Evolutionary conservation across 2,797 vertebrate genomes (phyloP).

Genomic region (Mastacembelus armatus): DNA sequence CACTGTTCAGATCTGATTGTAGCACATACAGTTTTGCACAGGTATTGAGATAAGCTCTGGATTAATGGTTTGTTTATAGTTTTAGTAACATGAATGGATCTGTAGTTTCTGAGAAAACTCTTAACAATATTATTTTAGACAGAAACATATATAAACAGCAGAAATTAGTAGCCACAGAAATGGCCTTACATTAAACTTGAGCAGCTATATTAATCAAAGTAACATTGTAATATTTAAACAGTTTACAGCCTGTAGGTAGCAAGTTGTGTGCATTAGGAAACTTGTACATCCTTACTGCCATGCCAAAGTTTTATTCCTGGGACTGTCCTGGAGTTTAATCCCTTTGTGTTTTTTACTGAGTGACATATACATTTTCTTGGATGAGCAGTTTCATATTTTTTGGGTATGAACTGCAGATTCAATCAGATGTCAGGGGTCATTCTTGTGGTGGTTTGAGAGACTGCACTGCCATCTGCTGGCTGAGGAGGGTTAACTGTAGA

Average conservation of each 20-base stretch:
- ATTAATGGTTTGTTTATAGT: constrained; percentile 11
- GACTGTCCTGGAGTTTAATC: neutral
- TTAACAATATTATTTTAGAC: neutral
- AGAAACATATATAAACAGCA: neutral
- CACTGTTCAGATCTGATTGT: neutral
- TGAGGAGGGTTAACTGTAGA: neutral
- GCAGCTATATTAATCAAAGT: too few species aligned
- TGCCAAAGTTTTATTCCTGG: neutral
- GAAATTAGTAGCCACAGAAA: too few species aligned
- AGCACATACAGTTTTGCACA: neutral
- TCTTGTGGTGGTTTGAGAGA: neutral
- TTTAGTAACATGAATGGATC: neutral
- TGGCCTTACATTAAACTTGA: too few species aligned
- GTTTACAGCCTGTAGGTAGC: too few species aligned
- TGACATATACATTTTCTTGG: neutral
- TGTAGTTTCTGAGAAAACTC: neutral
- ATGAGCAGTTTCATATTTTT: neutral
- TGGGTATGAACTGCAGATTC: neutral
- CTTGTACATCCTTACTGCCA: neutral
- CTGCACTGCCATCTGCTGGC: constrained; percentile 69
- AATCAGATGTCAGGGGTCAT: neutral
- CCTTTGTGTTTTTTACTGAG: neutral
- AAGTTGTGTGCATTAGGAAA: too few species aligned
- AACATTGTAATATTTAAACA: too few species aligned
- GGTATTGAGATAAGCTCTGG: neutral